Conservation (phyloP, 1,140 invertebrate species). For the Lamellibrachia luymesi region DNA sequence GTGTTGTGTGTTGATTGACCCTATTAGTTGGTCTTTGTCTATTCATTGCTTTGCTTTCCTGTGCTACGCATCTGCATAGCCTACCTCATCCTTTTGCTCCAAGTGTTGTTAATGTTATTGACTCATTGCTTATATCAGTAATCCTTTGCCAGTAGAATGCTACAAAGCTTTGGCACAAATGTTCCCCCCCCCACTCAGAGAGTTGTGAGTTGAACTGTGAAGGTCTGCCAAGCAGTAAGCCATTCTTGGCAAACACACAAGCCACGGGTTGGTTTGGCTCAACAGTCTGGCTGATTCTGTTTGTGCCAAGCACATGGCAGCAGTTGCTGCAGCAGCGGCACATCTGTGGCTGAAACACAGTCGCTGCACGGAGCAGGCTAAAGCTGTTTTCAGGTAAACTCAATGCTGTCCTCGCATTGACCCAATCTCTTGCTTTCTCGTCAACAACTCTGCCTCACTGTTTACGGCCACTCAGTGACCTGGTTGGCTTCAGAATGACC, state of each 20-base stretch:
- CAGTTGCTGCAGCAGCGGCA: neutral
- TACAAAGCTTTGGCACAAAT: neutral
- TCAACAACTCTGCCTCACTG: neutral
- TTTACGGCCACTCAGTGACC: neutral
- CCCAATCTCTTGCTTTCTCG: neutral
- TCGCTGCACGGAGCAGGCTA: neutral
- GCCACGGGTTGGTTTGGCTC: neutral
- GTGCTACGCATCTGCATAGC: neutral
- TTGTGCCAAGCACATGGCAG: neutral
- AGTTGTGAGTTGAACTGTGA: neutral
- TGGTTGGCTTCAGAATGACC: neutral
- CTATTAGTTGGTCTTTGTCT: neutral
- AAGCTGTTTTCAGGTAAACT: slow-evolving; percentile 5
- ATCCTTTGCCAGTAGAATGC: neutral
- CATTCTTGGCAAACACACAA: neutral
- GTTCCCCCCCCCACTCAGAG: neutral
- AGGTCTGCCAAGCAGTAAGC: neutral
- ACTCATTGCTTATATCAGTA: neutral
- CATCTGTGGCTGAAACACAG: neutral
- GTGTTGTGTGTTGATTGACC: neutral
- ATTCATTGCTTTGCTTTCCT: neutral
- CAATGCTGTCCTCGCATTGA: neutral
- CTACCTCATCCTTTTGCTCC: neutral
- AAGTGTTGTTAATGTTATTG: neutral
- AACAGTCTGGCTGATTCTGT: neutral